These are phyloP conservation scores for Myiozetetes cayanensis DNA, from an alignment of 2,113 vertebrate genomes.

Conservation along the genomic window DNA sequence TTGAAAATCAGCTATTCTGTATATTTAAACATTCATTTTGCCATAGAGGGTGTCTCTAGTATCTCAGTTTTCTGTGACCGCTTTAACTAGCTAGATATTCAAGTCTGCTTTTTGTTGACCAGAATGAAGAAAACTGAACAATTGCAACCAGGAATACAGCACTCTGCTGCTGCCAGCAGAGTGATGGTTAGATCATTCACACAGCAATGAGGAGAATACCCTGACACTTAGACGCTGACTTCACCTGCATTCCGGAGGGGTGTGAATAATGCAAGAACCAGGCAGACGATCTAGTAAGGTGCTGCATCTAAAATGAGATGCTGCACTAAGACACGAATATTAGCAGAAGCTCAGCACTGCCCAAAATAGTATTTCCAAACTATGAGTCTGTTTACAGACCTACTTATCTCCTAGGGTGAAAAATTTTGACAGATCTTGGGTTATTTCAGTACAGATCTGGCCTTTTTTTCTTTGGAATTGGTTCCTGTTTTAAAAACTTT, in stretches of 20 bases:
- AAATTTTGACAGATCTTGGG: background rate
- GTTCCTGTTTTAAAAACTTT: background rate
- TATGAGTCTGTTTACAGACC: background rate
- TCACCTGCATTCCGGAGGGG: background rate
- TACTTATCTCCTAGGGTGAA: background rate
- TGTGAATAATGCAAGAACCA: background rate
- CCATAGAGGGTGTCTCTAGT: background rate
- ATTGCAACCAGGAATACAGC: background rate
- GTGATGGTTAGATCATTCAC: background rate
- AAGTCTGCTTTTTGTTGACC: background rate
- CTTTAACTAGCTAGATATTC: background rate
- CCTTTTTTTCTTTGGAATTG: background rate
- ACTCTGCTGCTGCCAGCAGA: background rate
- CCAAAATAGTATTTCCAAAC: background rate
- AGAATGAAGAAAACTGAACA: background rate
- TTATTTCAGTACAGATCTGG: background rate
- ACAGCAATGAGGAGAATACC: background rate
- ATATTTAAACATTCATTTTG: background rate
- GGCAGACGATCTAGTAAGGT: background rate
- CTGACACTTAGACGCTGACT: accelerated
- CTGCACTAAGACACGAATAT: background rate
- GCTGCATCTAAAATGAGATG: background rate
- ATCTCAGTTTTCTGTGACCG: background rate
- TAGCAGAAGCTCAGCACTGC: background rate
- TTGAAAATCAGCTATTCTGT: background rate